Percentiles rank a stretch among this genome's conserved stretches.
phyloP scores from a whole-genome alignment of 35 echinoderm and acorn worm species.

The Lytechinus variegatus region DNA sequence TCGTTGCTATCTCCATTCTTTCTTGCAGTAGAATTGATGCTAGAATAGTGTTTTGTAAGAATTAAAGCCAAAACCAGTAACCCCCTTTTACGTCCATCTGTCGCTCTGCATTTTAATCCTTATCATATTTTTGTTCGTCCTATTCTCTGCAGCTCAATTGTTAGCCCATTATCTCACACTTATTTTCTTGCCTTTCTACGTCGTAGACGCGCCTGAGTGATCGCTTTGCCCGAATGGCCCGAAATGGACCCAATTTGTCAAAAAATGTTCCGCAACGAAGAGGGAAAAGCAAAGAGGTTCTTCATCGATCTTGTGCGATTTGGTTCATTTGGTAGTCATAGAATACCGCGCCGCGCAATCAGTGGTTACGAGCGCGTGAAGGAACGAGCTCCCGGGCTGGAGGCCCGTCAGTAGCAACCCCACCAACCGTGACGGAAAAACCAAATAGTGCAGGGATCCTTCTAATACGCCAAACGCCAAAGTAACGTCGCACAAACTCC shows the following conservation, averaged over 20 bases:
- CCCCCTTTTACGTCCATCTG: constrained; percentile 34
- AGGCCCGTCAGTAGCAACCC: background rate
- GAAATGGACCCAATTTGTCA: constrained; percentile 47
- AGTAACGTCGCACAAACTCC: background rate
- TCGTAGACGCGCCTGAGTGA: constrained; percentile 13
- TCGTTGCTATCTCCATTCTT: background rate
- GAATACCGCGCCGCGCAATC: constrained; percentile 42
- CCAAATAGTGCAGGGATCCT: constrained; percentile 47
- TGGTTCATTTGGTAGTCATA: constrained; percentile 66
- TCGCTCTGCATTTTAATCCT: constrained; percentile 24
- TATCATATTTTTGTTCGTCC: constrained; percentile 31
- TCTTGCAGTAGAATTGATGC: background rate
- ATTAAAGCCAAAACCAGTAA: background rate
- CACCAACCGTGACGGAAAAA: background rate
- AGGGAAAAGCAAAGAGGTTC: constrained; percentile 6
- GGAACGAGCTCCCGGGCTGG: constrained; percentile 52
- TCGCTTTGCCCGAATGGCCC: constrained; percentile 37
- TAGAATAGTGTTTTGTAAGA: background rate
- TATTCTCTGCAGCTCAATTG: constrained; percentile 42
- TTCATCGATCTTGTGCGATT: constrained; percentile 24
- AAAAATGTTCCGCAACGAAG: constrained; percentile 49
- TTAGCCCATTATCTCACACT: constrained; percentile 32
- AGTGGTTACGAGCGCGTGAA: constrained; percentile 51
- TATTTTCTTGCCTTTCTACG: constrained; percentile 30
- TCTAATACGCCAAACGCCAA: background rate